Conservation (phyloP, 2,888 invertebrate species). For the Julus scandinavius region DNA sequence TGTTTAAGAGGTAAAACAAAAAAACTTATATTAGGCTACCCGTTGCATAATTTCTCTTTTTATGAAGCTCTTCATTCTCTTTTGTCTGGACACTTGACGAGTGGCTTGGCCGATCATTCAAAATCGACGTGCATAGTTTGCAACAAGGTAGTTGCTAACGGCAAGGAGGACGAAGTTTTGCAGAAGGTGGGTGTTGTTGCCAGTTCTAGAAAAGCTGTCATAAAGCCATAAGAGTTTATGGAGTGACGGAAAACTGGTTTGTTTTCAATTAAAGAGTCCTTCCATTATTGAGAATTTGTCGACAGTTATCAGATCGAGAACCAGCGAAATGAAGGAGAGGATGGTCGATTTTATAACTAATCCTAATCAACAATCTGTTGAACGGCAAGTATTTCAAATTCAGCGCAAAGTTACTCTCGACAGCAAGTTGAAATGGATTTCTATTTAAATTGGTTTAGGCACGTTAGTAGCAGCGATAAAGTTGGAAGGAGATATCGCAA, state of each 20-base stretch:
- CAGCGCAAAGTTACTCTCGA: not conserved
- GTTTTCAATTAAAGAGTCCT: slow-evolving; percentile 51
- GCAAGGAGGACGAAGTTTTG: slow-evolving; percentile 50
- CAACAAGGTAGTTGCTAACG: slow-evolving; percentile 65
- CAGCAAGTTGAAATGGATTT: not conserved
- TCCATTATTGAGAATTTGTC: slow-evolving; percentile 64
- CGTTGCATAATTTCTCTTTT: slow-evolving; percentile 45
- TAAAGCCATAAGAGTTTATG: not conserved
- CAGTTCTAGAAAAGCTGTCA: not conserved
- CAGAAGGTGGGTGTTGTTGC: slow-evolving; percentile 28
- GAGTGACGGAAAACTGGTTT: not conserved
- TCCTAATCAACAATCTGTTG: slow-evolving; percentile 74
- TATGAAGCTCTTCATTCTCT: slow-evolving; percentile 69
- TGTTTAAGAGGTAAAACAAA: not conserved
- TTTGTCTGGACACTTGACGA: slow-evolving; percentile 82
- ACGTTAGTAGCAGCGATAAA: slow-evolving; percentile 85
- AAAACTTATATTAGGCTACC: not conserved
- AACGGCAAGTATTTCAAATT: slow-evolving; percentile 67
- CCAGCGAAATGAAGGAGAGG: slow-evolving; percentile 91
- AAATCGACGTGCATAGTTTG: slow-evolving; percentile 84
- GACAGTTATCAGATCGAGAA: slow-evolving; percentile 85
- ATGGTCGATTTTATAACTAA: slow-evolving; percentile 94
- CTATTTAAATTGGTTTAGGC: slow-evolving; percentile 65
- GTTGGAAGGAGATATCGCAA: slow-evolving; percentile 88
- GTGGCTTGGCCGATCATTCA: slow-evolving; percentile 87